Conservation (phyloP, 2,113 vertebrate genomes). For the Toxostoma redivivum region DNA sequence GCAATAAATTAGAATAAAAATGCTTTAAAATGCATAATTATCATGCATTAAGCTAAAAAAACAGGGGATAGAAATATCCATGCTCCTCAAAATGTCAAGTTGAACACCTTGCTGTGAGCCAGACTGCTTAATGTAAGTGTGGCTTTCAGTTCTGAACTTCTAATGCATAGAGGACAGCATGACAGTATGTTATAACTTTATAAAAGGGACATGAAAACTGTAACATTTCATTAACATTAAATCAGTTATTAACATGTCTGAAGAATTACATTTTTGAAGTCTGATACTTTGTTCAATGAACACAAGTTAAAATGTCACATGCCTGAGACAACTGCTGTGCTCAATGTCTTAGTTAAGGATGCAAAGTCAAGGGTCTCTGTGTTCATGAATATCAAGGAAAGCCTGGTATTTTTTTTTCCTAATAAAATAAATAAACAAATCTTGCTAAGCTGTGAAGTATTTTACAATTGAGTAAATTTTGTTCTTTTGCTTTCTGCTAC, state of each 20-base stretch:
- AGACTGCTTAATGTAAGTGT: conserved; percentile 65
- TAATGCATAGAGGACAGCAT: conserved; percentile 65
- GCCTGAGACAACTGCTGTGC: background rate
- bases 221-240: conserved; percentile 69
- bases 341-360: conserved; percentile 36
- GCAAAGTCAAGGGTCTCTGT: background rate
- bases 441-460: background rate
- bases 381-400: conserved; percentile 5
- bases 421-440: background rate
- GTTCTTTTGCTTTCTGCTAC: background rate
- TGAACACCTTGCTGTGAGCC: conserved; percentile 73
- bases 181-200: conserved; percentile 64
- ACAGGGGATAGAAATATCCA: conserved; percentile 46
- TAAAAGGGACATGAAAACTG: conserved; percentile 46
- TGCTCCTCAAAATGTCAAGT: conserved; percentile 75
- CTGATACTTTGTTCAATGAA: conserved; percentile 41
- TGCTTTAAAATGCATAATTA: conserved; percentile 63
- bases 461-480: background rate
- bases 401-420: background rate
- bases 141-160: conserved; percentile 69
- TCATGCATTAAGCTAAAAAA: conserved; percentile 56
- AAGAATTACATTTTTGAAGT: conserved; percentile 45
- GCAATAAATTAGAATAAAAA: conserved; percentile 52
- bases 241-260: conserved; percentile 62
- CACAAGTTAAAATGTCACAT: conserved; percentile 55